Percentiles rank a stretch among this genome's conserved stretches.
phyloP scores from a whole-genome alignment of 1,140 invertebrate genomes.

The Euborellia annulipes region DNA sequence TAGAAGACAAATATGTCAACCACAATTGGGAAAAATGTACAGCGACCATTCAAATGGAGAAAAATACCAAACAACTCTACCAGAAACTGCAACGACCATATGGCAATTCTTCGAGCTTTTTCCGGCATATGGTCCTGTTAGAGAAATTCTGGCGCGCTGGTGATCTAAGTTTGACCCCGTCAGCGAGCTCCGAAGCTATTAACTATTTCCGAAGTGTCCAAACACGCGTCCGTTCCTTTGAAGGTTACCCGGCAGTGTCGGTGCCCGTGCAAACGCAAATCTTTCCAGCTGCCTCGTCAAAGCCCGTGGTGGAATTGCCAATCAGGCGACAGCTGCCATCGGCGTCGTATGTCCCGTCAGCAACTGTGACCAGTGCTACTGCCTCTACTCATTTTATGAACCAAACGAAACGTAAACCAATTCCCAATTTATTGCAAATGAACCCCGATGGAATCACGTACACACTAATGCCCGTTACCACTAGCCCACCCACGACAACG shows the following conservation, averaged over 20 bases:
- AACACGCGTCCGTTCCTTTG: conserved; percentile 56
- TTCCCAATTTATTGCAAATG: conserved; percentile 7
- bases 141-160: conserved; percentile 60
- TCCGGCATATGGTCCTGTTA: conserved; percentile 59
- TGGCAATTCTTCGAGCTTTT: conserved; percentile 66
- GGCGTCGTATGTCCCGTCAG: not conserved
- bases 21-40: conserved; percentile 55
- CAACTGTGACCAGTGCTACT: not conserved
- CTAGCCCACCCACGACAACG: not conserved
- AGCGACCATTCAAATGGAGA: conserved; percentile 60
- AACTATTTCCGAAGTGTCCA: conserved; percentile 65
- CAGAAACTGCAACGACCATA: conserved; percentile 66
- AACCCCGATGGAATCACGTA: conserved; percentile 2
- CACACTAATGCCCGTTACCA: conserved; percentile 1
- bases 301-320: not conserved
- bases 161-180: conserved; percentile 51
- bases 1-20: conserved; percentile 24
- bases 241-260: conserved; percentile 24
- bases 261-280: not conserved
- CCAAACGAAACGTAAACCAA: not conserved
- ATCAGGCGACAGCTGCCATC: conserved; percentile 8
- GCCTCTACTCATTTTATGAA: not conserved
- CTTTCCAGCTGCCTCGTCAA: not conserved
- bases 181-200: conserved; percentile 51
- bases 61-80: conserved; percentile 63